phyloP scores from a whole-genome alignment of 2,113 vertebrate genomes.

The Oryzias javanicus region DNA sequence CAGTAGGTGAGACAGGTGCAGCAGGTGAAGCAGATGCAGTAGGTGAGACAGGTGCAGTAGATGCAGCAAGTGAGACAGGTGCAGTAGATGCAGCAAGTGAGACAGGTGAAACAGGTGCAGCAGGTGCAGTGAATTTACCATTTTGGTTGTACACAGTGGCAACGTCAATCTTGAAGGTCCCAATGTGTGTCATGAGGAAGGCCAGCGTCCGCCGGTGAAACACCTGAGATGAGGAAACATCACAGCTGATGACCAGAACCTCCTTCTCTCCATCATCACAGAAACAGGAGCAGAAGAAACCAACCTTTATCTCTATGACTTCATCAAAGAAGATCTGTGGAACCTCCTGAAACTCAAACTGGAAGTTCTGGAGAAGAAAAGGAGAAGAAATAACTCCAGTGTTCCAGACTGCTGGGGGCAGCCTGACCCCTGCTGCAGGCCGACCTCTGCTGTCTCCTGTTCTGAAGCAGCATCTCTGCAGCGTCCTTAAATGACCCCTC shows the following conservation, averaged over 20 bases:
- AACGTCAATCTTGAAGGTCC: slow-evolving; percentile 90
- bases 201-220: slow-evolving; percentile 87
- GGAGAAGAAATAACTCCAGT: background rate
- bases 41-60: no score
- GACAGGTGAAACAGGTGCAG: no score
- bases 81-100: no score
- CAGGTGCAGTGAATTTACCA: slow-evolving; percentile 73
- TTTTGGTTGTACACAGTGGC: slow-evolving; percentile 84
- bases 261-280: background rate
- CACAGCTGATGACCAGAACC: background rate
- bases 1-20: no score
- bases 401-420: background rate
- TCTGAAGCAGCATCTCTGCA: no score
- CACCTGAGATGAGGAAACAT: slow-evolving; percentile 74
- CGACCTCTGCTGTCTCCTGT: no score
- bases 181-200: slow-evolving; percentile 85
- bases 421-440: no score
- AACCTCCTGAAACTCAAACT: slow-evolving; percentile 89
- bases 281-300: slow-evolving; percentile 24
- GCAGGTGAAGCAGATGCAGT: no score
- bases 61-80: no score
- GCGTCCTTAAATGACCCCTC: no score
- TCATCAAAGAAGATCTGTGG: slow-evolving; percentile 85
- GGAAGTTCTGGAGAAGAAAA: slow-evolving; percentile 84
- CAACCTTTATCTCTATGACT: slow-evolving; percentile 87